Conservation (phyloP, 2,113 vertebrate species). For the Nibea coibor region DNA sequence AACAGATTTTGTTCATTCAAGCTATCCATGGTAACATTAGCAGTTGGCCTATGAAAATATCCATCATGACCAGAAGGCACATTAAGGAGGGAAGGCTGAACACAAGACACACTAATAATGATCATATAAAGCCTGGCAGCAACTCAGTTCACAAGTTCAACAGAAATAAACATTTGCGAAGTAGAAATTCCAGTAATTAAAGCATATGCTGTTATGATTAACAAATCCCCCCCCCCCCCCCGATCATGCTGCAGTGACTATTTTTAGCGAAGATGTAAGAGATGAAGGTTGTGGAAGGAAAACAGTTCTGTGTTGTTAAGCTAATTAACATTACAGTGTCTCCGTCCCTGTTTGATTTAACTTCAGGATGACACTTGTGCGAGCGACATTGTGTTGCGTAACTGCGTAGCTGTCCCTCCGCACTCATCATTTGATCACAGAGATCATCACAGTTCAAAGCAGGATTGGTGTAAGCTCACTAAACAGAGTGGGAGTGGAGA, state of each 20-base stretch:
- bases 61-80: slow-evolving; percentile 24
- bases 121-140: slow-evolving; percentile 17
- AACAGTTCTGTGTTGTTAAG: slow-evolving; percentile 52
- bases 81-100: slow-evolving; percentile 13
- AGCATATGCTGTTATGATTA: slow-evolving; percentile 51
- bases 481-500: slow-evolving; percentile 43
- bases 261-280: slow-evolving; percentile 56
- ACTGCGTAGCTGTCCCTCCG: slow-evolving; percentile 31
- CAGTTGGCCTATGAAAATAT: slow-evolving; percentile 34
- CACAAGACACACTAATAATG: slow-evolving; percentile 28
- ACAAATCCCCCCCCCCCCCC: slow-evolving; percentile 29
- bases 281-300: slow-evolving; percentile 6
- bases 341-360: slow-evolving; percentile 47
- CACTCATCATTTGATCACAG: slow-evolving; percentile 61
- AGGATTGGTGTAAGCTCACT: slow-evolving; percentile 55
- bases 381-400: slow-evolving; percentile 58
- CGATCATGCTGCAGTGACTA: slow-evolving; percentile 25
- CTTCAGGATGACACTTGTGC: slow-evolving; percentile 66
- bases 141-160: slow-evolving; percentile 49
- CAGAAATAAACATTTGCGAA: slow-evolving; percentile 48
- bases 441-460: slow-evolving; percentile 59
- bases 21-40: slow-evolving; percentile 15
- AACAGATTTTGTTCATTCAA: slow-evolving; percentile 22
- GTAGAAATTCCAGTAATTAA: slow-evolving; percentile 45
- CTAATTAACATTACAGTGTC: slow-evolving; percentile 61